A percentile compares a stretch with the other conserved stretches of the same genome.
Conservation (phyloP, 2,113 vertebrate species). For the Acanthisitta chloris region DNA sequence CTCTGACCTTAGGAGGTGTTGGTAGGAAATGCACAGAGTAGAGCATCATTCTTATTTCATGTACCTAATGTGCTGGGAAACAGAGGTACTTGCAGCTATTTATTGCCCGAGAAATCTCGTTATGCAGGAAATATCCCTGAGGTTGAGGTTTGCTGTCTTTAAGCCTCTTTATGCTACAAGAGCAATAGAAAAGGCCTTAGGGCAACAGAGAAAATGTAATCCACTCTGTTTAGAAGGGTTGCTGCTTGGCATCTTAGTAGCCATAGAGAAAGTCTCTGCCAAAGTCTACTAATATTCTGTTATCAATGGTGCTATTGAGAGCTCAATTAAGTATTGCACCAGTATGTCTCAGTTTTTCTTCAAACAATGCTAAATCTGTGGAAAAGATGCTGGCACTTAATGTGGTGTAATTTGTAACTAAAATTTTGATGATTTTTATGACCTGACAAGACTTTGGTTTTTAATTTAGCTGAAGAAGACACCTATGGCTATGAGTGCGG, state of each 20-base stretch:
- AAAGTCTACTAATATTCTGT: not conserved
- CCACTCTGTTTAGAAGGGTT: not conserved
- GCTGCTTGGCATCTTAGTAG: not conserved
- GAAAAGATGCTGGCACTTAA: slow-evolving; percentile 27
- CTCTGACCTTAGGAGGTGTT: not conserved
- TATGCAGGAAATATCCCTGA: not conserved
- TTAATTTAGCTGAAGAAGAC: slow-evolving; percentile 49
- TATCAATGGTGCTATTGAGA: slow-evolving; percentile 1
- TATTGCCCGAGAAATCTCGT: slow-evolving; percentile 16
- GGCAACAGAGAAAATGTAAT: not conserved
- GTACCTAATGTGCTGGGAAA: not conserved
- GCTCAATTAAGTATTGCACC: not conserved
- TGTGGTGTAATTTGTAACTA: slow-evolving; percentile 19
- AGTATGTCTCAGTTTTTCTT: slow-evolving; percentile 36
- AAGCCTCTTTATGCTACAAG: slow-evolving; percentile 3
- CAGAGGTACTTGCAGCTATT: not conserved
- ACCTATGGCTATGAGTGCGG: not conserved
- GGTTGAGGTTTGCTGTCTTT: slow-evolving; percentile 27
- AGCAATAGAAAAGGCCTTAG: slow-evolving; percentile 2
- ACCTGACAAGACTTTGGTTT: slow-evolving; percentile 8
- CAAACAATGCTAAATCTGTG: slow-evolving; percentile 52
- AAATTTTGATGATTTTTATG: slow-evolving; percentile 45
- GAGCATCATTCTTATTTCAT: not conserved
- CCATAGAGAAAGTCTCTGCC: not conserved
- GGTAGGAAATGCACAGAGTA: not conserved